Evolutionary conservation across 2,797 vertebrate genomes (phyloP), one percentile per base, ranked within the genome.

Genomic region (Glossophaga mutica): DNA sequence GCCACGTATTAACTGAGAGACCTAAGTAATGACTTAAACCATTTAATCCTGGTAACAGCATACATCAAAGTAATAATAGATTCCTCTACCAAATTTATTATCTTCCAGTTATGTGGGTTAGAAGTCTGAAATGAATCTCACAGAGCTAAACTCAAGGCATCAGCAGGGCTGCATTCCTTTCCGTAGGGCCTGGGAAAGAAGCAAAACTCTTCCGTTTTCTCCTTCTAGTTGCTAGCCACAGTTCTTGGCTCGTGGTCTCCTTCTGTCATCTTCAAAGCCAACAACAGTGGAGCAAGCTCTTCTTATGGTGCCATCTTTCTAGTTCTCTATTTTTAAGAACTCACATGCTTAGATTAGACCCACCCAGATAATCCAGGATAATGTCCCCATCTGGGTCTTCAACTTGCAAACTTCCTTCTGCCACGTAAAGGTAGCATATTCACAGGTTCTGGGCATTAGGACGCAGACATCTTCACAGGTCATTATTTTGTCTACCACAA

Each of bases 1-100:
- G 1, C 5, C 46, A 88, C 34, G 55, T 92, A 39, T 50, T 84
- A 78, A 83, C 34, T 86, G 11, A 94, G 68, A 97, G 37, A 78
- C 50, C 48, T 74, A 68, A 91, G 14, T 78, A 91, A 77, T 83
- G 92, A 26, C 4, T 73, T 94, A 68, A 68, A 87, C 9, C 2
- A 39, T 79, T 65, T 84, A 29, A 87, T 44, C 24, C 26, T 81
- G 44, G n/a, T 68, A 84, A 85, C 67, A 62, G 24, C 19, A 29
- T 84, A 68, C 71, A 22, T 77, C 52, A 79, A n/a, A 78, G 42
- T 32, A 82, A 82, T 52, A 83, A 34, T 26, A 2, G 9, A 73
- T 83, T 83, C 74, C 94, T 87, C 29, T 85, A 79, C 37, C 2
- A 50, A 81, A 67, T 85, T 15, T 83, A 48, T 79, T 87, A 67